Percentiles rank a stretch among this genome's conserved stretches.
Evolutionary conservation across 2,797 vertebrate species (phyloP).

Genomic region (Micrastur ruficollis): DNA sequence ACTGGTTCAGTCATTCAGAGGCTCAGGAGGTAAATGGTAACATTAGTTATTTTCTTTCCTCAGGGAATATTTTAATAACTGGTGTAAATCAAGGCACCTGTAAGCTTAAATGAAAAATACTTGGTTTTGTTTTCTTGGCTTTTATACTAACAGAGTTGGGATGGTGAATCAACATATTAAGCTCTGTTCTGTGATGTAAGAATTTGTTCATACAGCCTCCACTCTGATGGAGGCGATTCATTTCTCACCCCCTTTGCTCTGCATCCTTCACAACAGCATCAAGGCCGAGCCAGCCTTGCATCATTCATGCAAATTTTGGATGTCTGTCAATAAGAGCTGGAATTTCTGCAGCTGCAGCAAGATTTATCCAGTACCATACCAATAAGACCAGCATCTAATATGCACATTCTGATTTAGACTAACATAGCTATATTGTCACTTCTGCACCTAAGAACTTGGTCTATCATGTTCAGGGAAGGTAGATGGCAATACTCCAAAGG

Average conservation of each 20-base stretch:
- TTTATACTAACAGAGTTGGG: neutral
- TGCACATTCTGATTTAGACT: neutral
- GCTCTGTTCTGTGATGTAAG: accelerated
- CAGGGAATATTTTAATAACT: neutral
- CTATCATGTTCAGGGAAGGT: neutral
- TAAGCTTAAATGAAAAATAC: neutral
- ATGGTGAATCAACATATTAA: neutral
- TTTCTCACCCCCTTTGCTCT: neutral
- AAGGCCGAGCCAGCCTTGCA: neutral
- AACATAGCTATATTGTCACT: neutral
- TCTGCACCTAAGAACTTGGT: neutral
- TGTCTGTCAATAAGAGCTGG: neutral
- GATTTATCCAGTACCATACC: neutral
- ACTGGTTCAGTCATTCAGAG: neutral
- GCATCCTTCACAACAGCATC: neutral
- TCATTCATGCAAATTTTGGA: neutral
- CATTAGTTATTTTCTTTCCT: conserved; percentile 8
- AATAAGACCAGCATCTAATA: neutral
- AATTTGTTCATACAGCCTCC: neutral
- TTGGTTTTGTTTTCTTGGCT: conserved; percentile 7
- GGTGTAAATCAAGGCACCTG: neutral
- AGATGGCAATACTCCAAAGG: neutral
- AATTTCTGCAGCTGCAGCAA: neutral
- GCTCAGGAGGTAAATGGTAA: neutral
- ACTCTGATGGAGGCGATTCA: neutral